A percentile compares a stretch with the other conserved stretches of the same genome.
Evolutionary conservation across 2,113 vertebrate species (phyloP).

Genomic region (Nycticorax nycticorax): DNA sequence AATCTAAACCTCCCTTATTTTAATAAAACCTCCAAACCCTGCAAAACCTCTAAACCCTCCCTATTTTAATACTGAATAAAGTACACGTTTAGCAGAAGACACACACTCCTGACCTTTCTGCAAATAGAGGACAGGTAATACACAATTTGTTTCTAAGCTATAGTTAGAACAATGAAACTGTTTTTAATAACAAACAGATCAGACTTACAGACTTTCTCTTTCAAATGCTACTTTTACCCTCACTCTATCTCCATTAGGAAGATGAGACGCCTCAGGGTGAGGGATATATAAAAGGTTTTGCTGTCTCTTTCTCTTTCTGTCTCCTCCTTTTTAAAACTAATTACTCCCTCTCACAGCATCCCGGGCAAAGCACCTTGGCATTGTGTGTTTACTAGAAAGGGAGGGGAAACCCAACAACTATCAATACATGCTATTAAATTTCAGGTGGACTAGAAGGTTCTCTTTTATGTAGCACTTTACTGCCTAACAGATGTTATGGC

Average conservation of each 20-base stretch:
- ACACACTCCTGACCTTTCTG: not conserved
- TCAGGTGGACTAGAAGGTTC: conserved; percentile 33
- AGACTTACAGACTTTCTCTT: not conserved
- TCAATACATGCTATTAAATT: conserved; percentile 58
- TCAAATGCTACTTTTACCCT: not conserved
- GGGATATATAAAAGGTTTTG: not conserved
- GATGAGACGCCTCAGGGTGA: not conserved
- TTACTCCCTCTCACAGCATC: not conserved
- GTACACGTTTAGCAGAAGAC: not conserved
- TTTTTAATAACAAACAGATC: not conserved
- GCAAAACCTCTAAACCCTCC: not conserved
- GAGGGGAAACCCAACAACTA: not conserved
- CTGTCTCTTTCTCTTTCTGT: not conserved
- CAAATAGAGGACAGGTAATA: not conserved
- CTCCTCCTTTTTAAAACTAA: not conserved
- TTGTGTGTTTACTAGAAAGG: not conserved
- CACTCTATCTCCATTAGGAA: not conserved
- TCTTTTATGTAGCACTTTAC: conserved; percentile 19
- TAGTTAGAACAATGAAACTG: not conserved
- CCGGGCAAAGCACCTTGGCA: conserved; percentile 1
- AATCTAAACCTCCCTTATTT: not conserved
- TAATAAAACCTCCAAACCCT: not conserved
- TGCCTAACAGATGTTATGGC: not conserved
- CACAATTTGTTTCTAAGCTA: not conserved
- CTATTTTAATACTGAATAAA: not conserved